Evolutionary conservation across 2,797 vertebrate genomes (phyloP).

Genomic region (Alosa sapidissima): DNA sequence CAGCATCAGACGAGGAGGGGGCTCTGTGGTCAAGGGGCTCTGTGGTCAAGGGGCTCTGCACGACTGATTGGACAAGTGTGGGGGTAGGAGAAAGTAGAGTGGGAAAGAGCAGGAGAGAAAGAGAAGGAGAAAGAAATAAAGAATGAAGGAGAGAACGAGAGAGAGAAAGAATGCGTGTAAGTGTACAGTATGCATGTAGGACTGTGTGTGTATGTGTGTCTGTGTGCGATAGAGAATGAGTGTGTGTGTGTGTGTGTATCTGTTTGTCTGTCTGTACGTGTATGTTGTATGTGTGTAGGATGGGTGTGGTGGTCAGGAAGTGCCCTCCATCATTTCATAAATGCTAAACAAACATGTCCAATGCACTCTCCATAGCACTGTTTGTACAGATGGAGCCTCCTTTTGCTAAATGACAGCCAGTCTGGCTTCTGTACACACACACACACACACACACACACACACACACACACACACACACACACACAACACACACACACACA

Average conservation of each 20-base stretch:
- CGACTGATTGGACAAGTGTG: not conserved
- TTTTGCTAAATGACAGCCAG: not conserved
- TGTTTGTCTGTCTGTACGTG: not conserved
- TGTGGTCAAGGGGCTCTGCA: not conserved
- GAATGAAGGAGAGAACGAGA: constrained; percentile 4
- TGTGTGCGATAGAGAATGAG: too few species aligned
- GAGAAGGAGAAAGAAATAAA: not conserved
- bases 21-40: not conserved
- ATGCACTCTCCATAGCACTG: not conserved
- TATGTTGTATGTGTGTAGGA: not conserved
- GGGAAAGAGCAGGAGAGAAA: not conserved
- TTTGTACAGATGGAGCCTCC: not conserved
- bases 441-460: not conserved
- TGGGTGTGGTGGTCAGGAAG: not conserved
- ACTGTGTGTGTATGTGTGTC: not conserved
- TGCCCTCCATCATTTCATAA: constrained; percentile 5
- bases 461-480: not conserved
- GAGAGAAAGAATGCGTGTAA: not conserved
- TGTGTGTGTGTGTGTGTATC: not conserved
- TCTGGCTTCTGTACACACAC: not conserved
- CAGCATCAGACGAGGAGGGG: not conserved
- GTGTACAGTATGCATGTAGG: too few species aligned
- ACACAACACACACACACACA: not conserved
- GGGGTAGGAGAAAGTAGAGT: not conserved
- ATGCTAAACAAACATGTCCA: not conserved